These are phyloP conservation scores for Helicorthomorpha holstii DNA, from an alignment of 1,140 invertebrate genomes.

Conservation along the genomic window DNA sequence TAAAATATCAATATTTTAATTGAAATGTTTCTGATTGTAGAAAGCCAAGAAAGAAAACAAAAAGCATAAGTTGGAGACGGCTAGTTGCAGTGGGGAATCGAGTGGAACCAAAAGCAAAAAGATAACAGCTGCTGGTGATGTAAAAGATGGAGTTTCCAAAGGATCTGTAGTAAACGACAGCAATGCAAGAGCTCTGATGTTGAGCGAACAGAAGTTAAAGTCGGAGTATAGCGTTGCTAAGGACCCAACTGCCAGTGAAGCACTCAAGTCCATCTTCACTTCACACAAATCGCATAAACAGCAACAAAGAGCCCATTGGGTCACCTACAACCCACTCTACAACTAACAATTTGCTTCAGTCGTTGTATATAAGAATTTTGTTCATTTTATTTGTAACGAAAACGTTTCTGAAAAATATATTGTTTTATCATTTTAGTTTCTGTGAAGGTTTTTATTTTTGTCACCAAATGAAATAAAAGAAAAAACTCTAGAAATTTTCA, in stretches of 20 bases:
- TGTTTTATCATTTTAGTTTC: no score
- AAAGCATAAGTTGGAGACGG: conserved; percentile 12
- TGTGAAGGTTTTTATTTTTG: no score
- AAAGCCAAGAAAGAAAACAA: conserved; percentile 39
- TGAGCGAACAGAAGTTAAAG: conserved; percentile 15
- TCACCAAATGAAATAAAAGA: no score
- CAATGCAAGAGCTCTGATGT: neutral
- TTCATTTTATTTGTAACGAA: no score
- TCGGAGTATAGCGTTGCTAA: conserved; percentile 61
- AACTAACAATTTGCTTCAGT: no score
- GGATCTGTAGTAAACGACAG: conserved; percentile 13
- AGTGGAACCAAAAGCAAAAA: conserved; percentile 5
- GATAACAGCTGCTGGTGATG: neutral
- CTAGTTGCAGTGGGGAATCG: conserved; percentile 4
- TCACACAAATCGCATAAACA: conserved; percentile 66
- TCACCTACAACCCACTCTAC: conserved; percentile 94
- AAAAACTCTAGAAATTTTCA: no score
- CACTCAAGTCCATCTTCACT: conserved; percentile 91
- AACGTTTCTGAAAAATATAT: no score
- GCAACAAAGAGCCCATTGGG: conserved; percentile 84
- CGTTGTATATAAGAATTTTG: no score
- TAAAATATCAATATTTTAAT: no score
- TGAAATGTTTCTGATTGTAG: conserved; percentile 1
- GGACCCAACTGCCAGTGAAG: conserved; percentile 73
- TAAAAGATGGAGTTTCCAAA: conserved; percentile 9